Percentiles rank a stretch among this genome's conserved stretches.
phyloP scores from a whole-genome alignment of 2,888 invertebrate species.

The Leptinotarsa juncta region DNA sequence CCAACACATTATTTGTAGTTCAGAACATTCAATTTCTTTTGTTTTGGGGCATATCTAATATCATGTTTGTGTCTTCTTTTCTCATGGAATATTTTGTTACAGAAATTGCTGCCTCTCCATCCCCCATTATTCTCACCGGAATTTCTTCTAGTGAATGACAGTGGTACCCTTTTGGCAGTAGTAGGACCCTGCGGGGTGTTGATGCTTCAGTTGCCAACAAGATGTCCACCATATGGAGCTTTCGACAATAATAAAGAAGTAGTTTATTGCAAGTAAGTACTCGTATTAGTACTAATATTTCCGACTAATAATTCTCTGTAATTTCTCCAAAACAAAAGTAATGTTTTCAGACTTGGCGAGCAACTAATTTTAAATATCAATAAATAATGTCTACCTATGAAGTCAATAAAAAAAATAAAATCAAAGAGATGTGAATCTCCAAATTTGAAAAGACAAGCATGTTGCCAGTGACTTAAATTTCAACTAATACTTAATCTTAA shows the following conservation, averaged over 20 bases:
- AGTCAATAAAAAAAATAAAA: too few relatives aligned
- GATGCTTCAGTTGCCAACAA: slow-evolving; percentile 77
- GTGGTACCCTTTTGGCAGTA: slow-evolving; percentile 75
- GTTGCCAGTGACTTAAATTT: too few relatives aligned
- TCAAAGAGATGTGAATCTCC: too few relatives aligned
- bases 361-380: too few relatives aligned
- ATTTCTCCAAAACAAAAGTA: too few relatives aligned
- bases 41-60: not conserved
- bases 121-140: slow-evolving; percentile 79
- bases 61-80: not conserved
- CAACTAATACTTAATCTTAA: too few relatives aligned
- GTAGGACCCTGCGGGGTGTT: slow-evolving; percentile 78
- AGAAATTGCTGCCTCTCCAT: slow-evolving; percentile 77
- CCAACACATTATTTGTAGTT: too few relatives aligned
- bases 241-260: slow-evolving; percentile 77
- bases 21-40: not conserved
- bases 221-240: slow-evolving; percentile 77
- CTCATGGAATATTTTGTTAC: slow-evolving; percentile 56
- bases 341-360: too few relatives aligned
- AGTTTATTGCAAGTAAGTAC: slow-evolving; percentile 78
- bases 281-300: not conserved
- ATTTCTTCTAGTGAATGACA: slow-evolving; percentile 73
- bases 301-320: too few relatives aligned
- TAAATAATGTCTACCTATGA: too few relatives aligned
- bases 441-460: too few relatives aligned